Conservation (phyloP, 2,888 invertebrate species). For the Synanthedon formicaeformis region DNA sequence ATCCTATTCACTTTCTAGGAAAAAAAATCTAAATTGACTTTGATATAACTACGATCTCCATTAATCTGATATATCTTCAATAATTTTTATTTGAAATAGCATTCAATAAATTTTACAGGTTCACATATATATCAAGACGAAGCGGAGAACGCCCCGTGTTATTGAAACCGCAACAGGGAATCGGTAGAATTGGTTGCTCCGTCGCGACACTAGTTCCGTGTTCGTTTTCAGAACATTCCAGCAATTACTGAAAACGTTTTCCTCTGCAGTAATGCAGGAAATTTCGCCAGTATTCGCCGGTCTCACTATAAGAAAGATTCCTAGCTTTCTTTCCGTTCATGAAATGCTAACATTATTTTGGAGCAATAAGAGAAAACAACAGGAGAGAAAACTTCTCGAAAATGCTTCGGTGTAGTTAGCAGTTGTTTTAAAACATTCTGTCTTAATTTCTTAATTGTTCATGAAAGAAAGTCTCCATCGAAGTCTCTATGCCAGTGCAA, state of each 20-base stretch:
- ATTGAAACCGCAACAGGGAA: neutral
- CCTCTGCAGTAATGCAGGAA: neutral
- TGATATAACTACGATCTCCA: no score
- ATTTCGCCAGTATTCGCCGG: neutral
- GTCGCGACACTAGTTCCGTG: neutral
- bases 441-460: no score
- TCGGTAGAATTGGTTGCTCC: neutral
- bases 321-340: neutral
- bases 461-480: no score
- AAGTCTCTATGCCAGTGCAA: no score
- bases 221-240: neutral
- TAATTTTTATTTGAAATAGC: no score
- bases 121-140: neutral
- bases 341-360: neutral
- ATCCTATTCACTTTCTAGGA: no score
- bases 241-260: neutral
- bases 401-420: no score
- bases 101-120: neutral
- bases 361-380: neutral
- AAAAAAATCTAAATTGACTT: no score
- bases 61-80: no score
- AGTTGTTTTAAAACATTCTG: no score
- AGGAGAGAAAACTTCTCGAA: neutral
- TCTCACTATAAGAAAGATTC: neutral
- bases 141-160: neutral